A percentile compares a stretch with the other conserved stretches of the same genome.
Evolutionary conservation across 2,797 vertebrate species (phyloP).

Genomic region (Thripadectes ignobilis): DNA sequence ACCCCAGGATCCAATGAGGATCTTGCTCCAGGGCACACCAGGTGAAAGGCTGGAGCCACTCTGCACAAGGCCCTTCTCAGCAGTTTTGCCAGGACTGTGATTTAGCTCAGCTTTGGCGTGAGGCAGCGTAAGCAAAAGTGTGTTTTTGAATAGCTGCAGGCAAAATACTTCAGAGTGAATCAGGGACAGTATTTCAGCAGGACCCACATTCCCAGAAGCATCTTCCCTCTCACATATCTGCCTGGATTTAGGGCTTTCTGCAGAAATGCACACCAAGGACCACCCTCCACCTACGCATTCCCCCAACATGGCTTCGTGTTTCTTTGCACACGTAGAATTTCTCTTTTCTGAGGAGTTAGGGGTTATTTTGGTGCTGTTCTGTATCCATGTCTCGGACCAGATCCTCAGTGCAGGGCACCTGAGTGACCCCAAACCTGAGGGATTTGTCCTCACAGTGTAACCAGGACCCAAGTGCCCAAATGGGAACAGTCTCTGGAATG

Average conservation of each 20-base stretch:
- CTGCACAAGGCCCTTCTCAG: neutral
- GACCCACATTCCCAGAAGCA: neutral
- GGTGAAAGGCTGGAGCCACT: neutral
- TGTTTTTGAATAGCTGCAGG: neutral
- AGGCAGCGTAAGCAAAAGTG: neutral
- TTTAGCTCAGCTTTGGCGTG: neutral
- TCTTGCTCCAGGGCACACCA: neutral
- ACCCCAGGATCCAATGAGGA: neutral
- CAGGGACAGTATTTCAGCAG: neutral
- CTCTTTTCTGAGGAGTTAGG: neutral
- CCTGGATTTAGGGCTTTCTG: neutral
- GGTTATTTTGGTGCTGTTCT: accelerated
- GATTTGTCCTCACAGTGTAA: neutral
- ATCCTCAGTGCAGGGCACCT: too few species aligned
- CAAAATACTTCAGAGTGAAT: neutral
- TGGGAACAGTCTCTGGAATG: neutral
- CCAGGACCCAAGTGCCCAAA: neutral
- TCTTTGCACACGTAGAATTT: accelerated
- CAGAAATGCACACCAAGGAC: neutral
- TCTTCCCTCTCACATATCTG: neutral
- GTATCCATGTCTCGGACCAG: accelerated
- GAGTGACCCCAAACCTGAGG: neutral
- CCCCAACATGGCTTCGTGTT: accelerated
- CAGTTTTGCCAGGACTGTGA: neutral
- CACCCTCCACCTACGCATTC: accelerated